Evolutionary conservation across 2,888 invertebrate genomes (phyloP).

Genomic region (Leptinotarsa tumamoca): DNA sequence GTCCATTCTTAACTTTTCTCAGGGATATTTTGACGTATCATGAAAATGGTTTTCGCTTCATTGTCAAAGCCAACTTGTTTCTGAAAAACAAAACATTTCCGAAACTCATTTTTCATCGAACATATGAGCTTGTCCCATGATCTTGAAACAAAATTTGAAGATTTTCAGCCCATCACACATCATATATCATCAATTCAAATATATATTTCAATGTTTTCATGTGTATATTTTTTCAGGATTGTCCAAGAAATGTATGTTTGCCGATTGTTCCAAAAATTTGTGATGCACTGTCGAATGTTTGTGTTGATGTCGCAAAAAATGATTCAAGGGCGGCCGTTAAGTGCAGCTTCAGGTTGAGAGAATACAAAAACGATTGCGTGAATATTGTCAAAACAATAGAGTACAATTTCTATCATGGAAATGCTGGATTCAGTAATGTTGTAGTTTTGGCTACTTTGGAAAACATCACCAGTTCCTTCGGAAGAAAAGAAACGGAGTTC

Average conservation of each 20-base stretch:
- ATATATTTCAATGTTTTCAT: slow-evolving; percentile 24
- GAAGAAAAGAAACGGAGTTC: slow-evolving; percentile 35
- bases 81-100: no score
- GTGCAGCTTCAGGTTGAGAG: slow-evolving; percentile 48
- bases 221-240: slow-evolving; percentile 54
- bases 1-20: no score
- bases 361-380: slow-evolving; percentile 53
- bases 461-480: slow-evolving; percentile 53
- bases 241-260: slow-evolving; percentile 61
- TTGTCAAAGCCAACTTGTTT: no score
- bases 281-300: slow-evolving; percentile 55
- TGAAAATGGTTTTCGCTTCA: no score
- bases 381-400: slow-evolving; percentile 60
- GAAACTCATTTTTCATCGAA: no score
- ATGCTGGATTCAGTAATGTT: slow-evolving; percentile 63
- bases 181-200: background rate
- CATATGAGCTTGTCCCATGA: no score
- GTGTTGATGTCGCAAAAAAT: slow-evolving; percentile 49
- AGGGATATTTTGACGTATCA: no score
- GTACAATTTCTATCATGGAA: slow-evolving; percentile 65
- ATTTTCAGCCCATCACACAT: background rate
- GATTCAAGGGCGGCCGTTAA: slow-evolving; percentile 42
- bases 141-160: no score
- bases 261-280: slow-evolving; percentile 58
- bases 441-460: slow-evolving; percentile 57